Conservation (phyloP, 2,797 vertebrate species). For the Ptychadena robeensis region DNA sequence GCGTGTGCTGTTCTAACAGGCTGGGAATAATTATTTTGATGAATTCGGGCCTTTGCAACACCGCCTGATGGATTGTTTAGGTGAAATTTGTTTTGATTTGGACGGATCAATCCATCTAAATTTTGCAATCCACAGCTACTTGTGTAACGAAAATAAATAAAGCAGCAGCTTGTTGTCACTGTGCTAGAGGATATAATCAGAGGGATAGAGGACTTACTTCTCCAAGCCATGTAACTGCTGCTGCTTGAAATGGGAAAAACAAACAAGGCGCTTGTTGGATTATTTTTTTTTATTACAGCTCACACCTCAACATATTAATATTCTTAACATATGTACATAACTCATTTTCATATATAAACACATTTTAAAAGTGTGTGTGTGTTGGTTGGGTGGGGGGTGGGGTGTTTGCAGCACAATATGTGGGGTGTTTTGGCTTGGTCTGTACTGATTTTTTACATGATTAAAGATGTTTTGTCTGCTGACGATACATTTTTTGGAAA, state of each 20-base stretch:
- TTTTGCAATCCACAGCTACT: conserved; percentile 49
- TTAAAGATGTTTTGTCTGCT: not conserved
- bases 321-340: too few species aligned
- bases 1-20: conserved; percentile 3
- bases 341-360: too few species aligned
- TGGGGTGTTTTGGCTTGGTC: not conserved
- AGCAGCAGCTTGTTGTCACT: conserved; percentile 22
- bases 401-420: not conserved
- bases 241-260: not conserved
- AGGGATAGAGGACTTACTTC: not conserved
- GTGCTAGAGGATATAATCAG: conserved; percentile 23
- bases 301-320: not conserved
- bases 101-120: conserved; percentile 55
- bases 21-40: conserved; percentile 49
- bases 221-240: not conserved
- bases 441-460: not conserved
- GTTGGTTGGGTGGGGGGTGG: too few species aligned
- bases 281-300: not conserved
- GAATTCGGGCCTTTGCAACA: conserved; percentile 32
- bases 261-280: not conserved
- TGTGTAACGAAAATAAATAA: conserved; percentile 57
- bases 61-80: conserved; percentile 51
- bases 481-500: not conserved
- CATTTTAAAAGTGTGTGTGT: too few species aligned
- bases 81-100: conserved; percentile 49